A percentile compares a stretch with the other conserved stretches of the same genome.
Evolutionary conservation across 2,113 vertebrate genomes (phyloP).

Genomic region (Mobula hypostoma): DNA sequence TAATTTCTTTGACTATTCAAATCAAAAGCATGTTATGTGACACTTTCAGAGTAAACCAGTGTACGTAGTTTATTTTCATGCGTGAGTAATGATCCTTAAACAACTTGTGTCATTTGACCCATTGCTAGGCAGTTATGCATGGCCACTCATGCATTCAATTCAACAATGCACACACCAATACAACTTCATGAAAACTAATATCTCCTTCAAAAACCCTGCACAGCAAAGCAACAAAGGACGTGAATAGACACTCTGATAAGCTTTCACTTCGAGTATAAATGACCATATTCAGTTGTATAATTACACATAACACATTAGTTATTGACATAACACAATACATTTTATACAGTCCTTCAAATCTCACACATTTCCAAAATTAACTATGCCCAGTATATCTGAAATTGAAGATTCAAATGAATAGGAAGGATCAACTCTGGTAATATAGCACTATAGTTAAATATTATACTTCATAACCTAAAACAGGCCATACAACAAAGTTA

Average conservation of each 20-base stretch:
- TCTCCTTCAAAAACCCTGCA: background rate
- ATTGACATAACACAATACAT: background rate
- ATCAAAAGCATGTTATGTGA: constrained; percentile 6
- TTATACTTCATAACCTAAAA: background rate
- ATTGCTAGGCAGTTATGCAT: background rate
- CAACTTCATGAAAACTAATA: background rate
- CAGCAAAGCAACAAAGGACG: background rate
- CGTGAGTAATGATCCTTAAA: background rate
- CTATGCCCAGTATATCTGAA: background rate
- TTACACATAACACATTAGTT: background rate
- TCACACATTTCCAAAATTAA: background rate
- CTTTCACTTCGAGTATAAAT: background rate
- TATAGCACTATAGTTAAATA: background rate
- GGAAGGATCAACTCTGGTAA: background rate
- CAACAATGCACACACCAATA: background rate
- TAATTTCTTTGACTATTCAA: background rate
- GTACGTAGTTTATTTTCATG: background rate
- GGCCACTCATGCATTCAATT: background rate
- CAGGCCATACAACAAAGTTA: background rate
- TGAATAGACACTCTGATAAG: background rate
- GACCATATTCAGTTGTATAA: background rate
- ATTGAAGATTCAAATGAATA: background rate
- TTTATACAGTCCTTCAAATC: background rate
- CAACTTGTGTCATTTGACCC: background rate
- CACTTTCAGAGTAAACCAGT: background rate